Evolutionary conservation across 1,140 invertebrate species (phyloP), one percentile per base, ranked within the genome.

Genomic region (Orchestia grillus): DNA sequence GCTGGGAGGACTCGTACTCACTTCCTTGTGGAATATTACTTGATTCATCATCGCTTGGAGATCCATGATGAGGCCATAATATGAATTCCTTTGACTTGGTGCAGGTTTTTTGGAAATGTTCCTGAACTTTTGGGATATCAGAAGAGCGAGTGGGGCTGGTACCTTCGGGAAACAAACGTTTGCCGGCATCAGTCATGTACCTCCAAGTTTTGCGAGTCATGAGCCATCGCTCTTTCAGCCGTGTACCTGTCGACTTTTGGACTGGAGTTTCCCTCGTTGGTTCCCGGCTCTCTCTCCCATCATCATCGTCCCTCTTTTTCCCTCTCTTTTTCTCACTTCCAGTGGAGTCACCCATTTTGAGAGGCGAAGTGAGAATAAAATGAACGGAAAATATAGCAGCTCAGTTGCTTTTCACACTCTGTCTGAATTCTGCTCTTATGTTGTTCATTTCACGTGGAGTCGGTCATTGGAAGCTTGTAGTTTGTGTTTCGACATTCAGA

Each of bases 171-270:
- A 99, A 98, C 36, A 99, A 97, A 97, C 98, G 98, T 88, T 98
- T 98, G n/a, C 98, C 98, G 28, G 98, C 98, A 97, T 99, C 98
- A 0, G 98, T 98, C 98, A 99, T 99, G 97, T 99, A 99, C 96
- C 98, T 98, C 98, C 98, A 99, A 42, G 98, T 99, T 97, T 99
- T 99, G 45, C 98, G 97, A 11, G 98, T 99, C 43, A 99, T 97
- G 53, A 99, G 97, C 98, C 98, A 99, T 97, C 98, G 98, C 97
- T 99, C 98, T 96, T 97, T 97, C 92, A 97, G 97, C 77, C 96
- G 97, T 57, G 96, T 96, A 40, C 96, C 96, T 0, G 96, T 96
- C 23, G 95, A 96, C 94, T 96, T 96, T 47, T 94, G 92, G 44
- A 40, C 36, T 41, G 88, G 6, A 16, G 88, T 90, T 43, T 44